phyloP scores from a whole-genome alignment of 1,140 invertebrate genomes.

The Drosophila neocordata region DNA sequence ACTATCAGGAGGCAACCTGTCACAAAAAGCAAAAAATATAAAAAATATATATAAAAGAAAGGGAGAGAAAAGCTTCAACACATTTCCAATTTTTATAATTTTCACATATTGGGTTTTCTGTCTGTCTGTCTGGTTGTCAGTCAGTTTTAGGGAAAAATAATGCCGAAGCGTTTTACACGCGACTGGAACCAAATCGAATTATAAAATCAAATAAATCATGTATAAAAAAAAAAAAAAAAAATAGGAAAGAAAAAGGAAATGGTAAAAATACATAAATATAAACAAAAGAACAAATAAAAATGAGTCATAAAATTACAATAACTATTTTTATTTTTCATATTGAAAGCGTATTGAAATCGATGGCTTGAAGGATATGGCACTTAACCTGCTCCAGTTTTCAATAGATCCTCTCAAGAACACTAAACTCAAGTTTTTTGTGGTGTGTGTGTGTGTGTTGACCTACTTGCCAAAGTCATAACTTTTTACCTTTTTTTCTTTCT shows the following conservation, averaged over 20 bases:
- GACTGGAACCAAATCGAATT: slow-evolving; percentile 28
- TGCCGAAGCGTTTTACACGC: slow-evolving; percentile 62
- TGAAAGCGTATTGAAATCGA: slow-evolving; percentile 18
- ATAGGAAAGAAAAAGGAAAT: neutral
- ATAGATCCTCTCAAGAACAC: neutral
- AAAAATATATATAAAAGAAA: too few species aligned
- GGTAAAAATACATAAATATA: too few species aligned
- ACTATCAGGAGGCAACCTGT: neutral
- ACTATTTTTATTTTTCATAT: slow-evolving; percentile 4
- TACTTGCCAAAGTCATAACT: slow-evolving; percentile 33
- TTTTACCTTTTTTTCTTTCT: slow-evolving; percentile 29
- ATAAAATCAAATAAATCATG: neutral
- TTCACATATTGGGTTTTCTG: slow-evolving; percentile 30
- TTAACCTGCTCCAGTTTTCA: slow-evolving; percentile 72
- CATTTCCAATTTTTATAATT: neutral
- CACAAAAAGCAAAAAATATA: neutral
- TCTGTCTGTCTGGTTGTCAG: slow-evolving; percentile 45
- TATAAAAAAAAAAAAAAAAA: too few species aligned
- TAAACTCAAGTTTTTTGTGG: slow-evolving; percentile 2
- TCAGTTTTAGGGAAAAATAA: too few species aligned
- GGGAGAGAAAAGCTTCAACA: too few species aligned
- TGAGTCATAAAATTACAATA: neutral
- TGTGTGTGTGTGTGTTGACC: slow-evolving; percentile 18
- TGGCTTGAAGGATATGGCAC: slow-evolving; percentile 60
- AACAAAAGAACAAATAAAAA: neutral